Conservation (phyloP, 2,113 vertebrate species). For the Collichthys lucidus region DNA sequence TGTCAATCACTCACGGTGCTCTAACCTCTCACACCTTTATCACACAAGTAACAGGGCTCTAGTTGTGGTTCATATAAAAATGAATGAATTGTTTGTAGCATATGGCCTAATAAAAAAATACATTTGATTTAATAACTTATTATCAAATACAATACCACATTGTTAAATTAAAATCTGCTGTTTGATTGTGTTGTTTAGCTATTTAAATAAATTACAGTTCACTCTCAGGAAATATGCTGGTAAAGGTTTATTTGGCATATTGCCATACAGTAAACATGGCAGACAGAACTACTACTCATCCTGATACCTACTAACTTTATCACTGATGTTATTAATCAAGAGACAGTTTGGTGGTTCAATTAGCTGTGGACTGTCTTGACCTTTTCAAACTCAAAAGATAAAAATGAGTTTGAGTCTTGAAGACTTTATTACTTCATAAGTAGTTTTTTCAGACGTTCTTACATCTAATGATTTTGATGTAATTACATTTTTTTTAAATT, state of each 20-base stretch:
- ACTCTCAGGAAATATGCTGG: not conserved
- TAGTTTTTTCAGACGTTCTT: not conserved
- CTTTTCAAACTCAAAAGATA: not conserved
- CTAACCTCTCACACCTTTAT: conserved; percentile 13
- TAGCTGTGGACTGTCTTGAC: not conserved
- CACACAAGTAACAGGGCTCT: not conserved
- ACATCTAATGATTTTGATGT: too few species aligned
- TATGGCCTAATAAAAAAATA: too few species aligned
- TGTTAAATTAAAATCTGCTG: not conserved
- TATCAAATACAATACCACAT: not conserved
- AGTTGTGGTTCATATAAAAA: not conserved
- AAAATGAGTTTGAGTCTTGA: not conserved
- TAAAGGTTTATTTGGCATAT: not conserved
- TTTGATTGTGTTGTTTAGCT: not conserved
- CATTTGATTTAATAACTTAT: too few species aligned
- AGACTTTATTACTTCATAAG: too few species aligned
- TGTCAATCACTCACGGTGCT: conserved; percentile 34
- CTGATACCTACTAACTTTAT: too few species aligned
- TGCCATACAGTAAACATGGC: not conserved
- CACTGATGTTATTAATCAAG: too few species aligned
- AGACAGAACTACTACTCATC: not conserved
- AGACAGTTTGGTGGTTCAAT: too few species aligned
- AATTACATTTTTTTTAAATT: too few species aligned
- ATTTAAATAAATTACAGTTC: too few species aligned
- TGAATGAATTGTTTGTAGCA: not conserved